Conservation (phyloP, 1,140 invertebrate genomes). For the Planococcus citri region DNA sequence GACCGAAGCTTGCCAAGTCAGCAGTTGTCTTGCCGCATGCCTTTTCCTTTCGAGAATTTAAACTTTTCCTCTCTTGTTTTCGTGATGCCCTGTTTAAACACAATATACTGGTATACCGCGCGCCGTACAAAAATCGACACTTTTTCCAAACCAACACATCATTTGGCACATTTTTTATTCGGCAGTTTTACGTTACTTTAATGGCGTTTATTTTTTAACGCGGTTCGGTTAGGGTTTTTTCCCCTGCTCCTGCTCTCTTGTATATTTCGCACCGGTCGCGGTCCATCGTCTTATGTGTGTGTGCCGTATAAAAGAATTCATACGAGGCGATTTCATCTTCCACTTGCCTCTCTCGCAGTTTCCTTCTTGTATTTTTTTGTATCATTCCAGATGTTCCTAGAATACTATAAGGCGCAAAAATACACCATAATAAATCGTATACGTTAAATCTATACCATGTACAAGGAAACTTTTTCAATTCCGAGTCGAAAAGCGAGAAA, state of each 20-base stretch:
- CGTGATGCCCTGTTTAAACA: neutral
- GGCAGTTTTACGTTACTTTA: neutral
- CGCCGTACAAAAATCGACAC: conserved; percentile 13
- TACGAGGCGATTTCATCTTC: no score
- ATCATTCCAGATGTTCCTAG: no score
- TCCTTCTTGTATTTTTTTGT: no score
- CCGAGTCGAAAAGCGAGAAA: no score
- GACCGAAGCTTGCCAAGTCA: conserved; percentile 16
- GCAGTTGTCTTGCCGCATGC: conserved; percentile 12
- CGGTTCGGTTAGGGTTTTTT: neutral
- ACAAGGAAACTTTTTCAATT: no score
- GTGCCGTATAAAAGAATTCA: no score
- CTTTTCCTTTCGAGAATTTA: conserved; percentile 11
- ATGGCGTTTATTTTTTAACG: conserved; percentile 15
- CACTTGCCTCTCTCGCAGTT: no score
- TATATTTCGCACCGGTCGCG: neutral
- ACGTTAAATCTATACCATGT: no score
- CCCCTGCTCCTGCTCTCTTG: neutral
- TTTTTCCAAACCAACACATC: conserved; percentile 12
- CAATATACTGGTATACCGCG: no score
- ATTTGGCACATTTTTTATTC: conserved; percentile 12
- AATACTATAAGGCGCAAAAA: no score
- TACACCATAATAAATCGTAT: no score
- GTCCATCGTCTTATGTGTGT: no score
- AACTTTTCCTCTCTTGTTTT: neutral